phyloP scores from a whole-genome alignment of 2,888 invertebrate genomes.

The Morpho achilles region DNA sequence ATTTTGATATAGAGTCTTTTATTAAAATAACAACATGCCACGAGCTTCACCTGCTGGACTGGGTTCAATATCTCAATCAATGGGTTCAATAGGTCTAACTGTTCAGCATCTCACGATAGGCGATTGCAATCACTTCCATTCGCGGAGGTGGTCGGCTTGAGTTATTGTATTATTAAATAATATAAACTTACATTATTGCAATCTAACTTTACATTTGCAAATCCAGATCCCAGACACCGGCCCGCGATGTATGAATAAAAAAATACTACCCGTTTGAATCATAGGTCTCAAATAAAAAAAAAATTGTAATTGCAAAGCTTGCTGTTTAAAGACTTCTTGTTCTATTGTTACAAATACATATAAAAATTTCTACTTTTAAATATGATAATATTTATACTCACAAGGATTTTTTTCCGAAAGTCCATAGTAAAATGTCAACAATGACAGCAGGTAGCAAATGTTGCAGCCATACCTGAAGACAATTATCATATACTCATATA shows the following conservation, averaged over 20 bases:
- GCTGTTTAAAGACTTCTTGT: too few species aligned
- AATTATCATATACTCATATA: constrained; percentile 17
- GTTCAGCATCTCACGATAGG: background rate
- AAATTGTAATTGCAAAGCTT: background rate
- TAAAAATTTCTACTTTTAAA: background rate
- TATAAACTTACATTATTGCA: too few species aligned
- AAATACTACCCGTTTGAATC: too few species aligned
- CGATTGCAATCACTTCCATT: background rate
- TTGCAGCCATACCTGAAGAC: constrained; percentile 79
- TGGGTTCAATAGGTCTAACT: too few species aligned
- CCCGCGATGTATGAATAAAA: background rate
- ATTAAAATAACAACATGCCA: too few species aligned
- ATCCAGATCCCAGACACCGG: background rate
- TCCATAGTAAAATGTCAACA: constrained; percentile 82
- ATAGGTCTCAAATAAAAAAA: background rate
- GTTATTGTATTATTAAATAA: too few species aligned
- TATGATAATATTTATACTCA: constrained; percentile 51
- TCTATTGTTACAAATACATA: too few species aligned
- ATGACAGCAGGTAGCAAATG: constrained; percentile 90
- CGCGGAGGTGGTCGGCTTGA: too few species aligned
- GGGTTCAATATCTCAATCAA: too few species aligned
- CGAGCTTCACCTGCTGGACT: too few species aligned
- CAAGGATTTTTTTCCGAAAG: constrained; percentile 85
- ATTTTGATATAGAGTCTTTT: too few species aligned
- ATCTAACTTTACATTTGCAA: too few species aligned